Conservation (phyloP, 2,797 vertebrate species). For the Chrosomus eos region DNA sequence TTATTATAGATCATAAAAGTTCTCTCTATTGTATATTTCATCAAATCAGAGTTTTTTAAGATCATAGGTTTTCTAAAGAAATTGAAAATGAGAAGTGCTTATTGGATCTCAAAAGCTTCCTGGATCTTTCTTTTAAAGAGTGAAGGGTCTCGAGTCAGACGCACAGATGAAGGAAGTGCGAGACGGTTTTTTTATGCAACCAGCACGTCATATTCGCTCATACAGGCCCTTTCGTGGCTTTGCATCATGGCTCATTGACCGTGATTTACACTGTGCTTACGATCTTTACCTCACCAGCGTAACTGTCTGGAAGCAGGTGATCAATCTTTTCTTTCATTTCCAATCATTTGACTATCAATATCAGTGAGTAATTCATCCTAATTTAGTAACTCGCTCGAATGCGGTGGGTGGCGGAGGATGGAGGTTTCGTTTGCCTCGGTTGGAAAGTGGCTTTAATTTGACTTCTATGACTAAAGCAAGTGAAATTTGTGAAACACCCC, state of each 20-base stretch:
- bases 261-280: slow-evolving; percentile 17
- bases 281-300: background rate
- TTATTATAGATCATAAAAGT: background rate
- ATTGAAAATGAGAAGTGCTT: background rate
- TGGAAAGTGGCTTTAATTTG: slow-evolving; percentile 49
- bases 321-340: slow-evolving; percentile 18
- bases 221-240: slow-evolving; percentile 32
- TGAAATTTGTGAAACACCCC: slow-evolving; percentile 36
- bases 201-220: background rate
- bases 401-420: slow-evolving; percentile 43
- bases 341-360: slow-evolving; percentile 41
- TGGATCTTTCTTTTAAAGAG: background rate
- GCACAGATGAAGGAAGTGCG: slow-evolving; percentile 31
- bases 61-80: background rate
- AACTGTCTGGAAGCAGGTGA: slow-evolving; percentile 27
- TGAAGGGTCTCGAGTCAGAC: slow-evolving; percentile 4
- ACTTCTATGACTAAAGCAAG: slow-evolving; percentile 49
- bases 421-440: slow-evolving; percentile 39
- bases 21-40: background rate
- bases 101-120: background rate
- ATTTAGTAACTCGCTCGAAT: slow-evolving; percentile 45
- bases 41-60: background rate
- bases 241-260: background rate
- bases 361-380: slow-evolving; percentile 42
- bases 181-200: slow-evolving; percentile 35